phyloP scores from a whole-genome alignment of 1,140 invertebrate genomes.

The Danaus plexippus region DNA sequence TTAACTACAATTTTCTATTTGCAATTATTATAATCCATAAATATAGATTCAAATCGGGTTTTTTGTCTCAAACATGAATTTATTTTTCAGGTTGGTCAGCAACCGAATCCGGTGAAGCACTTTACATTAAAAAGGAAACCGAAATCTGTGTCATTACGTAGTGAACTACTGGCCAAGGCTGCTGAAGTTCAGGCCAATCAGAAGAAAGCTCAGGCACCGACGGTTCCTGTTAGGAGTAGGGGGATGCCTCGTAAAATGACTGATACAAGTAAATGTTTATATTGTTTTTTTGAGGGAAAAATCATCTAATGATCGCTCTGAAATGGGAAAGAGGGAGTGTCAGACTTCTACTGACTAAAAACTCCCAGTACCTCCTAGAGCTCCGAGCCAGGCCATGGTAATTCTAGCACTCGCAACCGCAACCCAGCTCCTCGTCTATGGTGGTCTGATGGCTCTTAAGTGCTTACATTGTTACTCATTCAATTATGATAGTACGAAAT shows the following conservation, averaged over 20 bases:
- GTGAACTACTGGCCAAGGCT: conserved; percentile 93
- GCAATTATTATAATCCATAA: neutral
- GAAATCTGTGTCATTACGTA: conserved; percentile 92
- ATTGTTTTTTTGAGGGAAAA: neutral
- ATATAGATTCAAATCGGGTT: neutral
- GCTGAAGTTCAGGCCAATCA: conserved; percentile 89
- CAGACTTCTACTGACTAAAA: too few species aligned
- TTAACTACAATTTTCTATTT: too few species aligned
- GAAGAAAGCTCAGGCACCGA: conserved; percentile 90
- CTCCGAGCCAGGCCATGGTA: too few species aligned
- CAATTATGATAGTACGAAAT: too few species aligned
- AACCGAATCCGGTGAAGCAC: conserved; percentile 82
- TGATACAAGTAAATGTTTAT: conserved; percentile 82
- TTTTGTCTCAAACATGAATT: neutral
- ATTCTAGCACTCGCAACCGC: too few species aligned
- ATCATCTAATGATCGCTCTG: too few species aligned
- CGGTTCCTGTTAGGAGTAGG: conserved; percentile 90
- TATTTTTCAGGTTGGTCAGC: conserved; percentile 55
- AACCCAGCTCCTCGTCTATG: too few species aligned
- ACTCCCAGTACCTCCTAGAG: too few species aligned
- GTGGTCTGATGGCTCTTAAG: too few species aligned
- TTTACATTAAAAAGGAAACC: conserved; percentile 96
- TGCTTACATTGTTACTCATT: too few species aligned
- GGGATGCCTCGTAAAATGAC: conserved; percentile 98
- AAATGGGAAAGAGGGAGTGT: too few species aligned